phyloP scores from a whole-genome alignment of 2,113 vertebrate genomes.

The Hippocampus mohnikei region DNA sequence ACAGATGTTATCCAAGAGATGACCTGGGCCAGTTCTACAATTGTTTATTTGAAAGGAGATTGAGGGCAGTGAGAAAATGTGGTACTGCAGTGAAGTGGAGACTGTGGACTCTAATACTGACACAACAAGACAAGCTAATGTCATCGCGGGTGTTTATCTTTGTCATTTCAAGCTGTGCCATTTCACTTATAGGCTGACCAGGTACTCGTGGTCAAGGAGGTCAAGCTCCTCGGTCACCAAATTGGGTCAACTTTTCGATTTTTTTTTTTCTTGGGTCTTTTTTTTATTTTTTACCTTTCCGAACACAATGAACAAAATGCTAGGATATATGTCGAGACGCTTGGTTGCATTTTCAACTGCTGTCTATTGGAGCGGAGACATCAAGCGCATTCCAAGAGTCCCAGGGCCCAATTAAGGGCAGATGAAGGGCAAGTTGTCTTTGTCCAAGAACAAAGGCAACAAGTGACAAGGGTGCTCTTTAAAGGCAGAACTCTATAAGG shows the following conservation, averaged over 20 bases:
- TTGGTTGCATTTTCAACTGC: conserved; percentile 45
- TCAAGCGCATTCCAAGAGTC: conserved; percentile 76
- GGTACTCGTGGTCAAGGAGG: background rate
- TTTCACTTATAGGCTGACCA: background rate
- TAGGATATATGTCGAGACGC: conserved; percentile 16
- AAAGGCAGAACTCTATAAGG: conserved; percentile 61
- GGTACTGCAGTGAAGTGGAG: background rate
- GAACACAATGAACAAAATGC: conserved; percentile 1
- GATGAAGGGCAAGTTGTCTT: conserved; percentile 75
- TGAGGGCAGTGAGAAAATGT: too few species aligned
- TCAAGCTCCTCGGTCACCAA: background rate
- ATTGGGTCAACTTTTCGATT: background rate
- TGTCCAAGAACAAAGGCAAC: conserved; percentile 78
- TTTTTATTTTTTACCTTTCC: background rate
- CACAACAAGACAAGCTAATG: too few species aligned
- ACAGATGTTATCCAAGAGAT: too few species aligned
- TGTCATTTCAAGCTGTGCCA: background rate
- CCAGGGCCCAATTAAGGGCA: conserved; percentile 71
- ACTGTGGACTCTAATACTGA: background rate
- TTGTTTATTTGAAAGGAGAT: too few species aligned
- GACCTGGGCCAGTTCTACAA: too few species aligned
- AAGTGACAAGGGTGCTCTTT: conserved; percentile 77
- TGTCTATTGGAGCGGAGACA: conserved; percentile 64
- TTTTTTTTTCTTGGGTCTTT: background rate
- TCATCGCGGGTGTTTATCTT: too few species aligned